Conservation (phyloP, 2,888 invertebrate genomes). For the Diabrotica balteata region DNA sequence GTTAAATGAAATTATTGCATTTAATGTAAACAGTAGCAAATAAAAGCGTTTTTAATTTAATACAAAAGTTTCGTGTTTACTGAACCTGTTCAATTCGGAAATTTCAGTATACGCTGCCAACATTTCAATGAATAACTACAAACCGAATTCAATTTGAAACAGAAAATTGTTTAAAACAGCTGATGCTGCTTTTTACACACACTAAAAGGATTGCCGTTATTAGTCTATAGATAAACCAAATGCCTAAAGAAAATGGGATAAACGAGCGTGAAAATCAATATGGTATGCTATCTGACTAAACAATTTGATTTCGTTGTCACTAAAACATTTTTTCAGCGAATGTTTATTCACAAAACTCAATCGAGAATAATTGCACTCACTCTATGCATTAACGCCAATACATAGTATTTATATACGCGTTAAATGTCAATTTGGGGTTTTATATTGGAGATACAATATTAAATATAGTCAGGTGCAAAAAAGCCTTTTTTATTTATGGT, state of each 20-base stretch:
- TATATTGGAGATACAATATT: too few species aligned
- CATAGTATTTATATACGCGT: too few species aligned
- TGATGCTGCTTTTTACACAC: neutral
- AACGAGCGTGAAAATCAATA: conserved; percentile 6
- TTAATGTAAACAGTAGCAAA: too few species aligned
- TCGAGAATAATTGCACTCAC: neutral
- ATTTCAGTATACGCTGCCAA: neutral
- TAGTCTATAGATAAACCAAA: neutral
- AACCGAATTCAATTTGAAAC: neutral
- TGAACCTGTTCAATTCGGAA: too few species aligned
- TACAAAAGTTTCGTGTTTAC: too few species aligned
- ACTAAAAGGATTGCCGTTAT: conserved; percentile 3
- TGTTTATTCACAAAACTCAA: neutral
- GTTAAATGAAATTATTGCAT: too few species aligned
- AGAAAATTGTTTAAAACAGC: conserved; percentile 8
- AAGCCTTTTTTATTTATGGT: too few species aligned
- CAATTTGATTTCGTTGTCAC: conserved; percentile 10
- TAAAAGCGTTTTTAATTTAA: too few species aligned
- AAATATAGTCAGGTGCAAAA: too few species aligned
- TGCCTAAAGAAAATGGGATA: conserved; percentile 3
- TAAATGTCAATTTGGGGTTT: too few species aligned
- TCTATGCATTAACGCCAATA: too few species aligned
- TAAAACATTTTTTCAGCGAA: neutral
- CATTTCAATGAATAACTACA: neutral
- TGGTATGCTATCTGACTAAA: neutral